Evolutionary conservation across 2,113 vertebrate species (phyloP).

Genomic region (Semicossyphus pulcher): DNA sequence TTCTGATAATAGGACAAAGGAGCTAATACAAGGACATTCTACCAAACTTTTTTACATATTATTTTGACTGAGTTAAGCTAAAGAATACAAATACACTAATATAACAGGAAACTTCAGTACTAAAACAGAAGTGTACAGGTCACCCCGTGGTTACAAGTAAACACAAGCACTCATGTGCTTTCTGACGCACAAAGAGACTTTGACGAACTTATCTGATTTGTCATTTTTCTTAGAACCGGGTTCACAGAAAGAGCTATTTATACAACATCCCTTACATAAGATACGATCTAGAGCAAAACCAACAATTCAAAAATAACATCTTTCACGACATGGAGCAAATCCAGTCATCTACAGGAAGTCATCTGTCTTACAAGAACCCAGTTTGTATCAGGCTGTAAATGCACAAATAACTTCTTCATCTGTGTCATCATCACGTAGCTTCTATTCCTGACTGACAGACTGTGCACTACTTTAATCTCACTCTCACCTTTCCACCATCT

Average conservation of each 20-base stretch:
- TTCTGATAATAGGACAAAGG: too few relatives aligned
- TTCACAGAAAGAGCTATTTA: constrained; percentile 31
- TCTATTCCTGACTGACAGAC: neutral
- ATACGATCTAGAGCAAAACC: constrained; percentile 41
- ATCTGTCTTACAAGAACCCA: neutral
- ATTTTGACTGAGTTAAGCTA: too few relatives aligned
- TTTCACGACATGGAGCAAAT: constrained; percentile 7
- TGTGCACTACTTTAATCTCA: neutral
- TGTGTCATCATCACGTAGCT: neutral
- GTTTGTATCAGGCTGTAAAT: neutral
- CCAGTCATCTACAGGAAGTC: constrained; percentile 25
- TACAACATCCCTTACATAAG: constrained; percentile 32
- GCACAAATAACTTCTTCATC: neutral
- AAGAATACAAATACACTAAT: too few relatives aligned
- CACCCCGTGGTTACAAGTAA: neutral
- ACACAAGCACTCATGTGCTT: neutral
- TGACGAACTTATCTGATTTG: constrained; percentile 21
- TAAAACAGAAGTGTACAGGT: neutral
- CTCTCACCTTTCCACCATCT: constrained; percentile 92
- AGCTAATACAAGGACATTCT: too few relatives aligned
- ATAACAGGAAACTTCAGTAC: too few relatives aligned
- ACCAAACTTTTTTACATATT: too few relatives aligned
- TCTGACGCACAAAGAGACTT: constrained; percentile 4
- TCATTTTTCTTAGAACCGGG: constrained; percentile 31
- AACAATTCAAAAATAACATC: constrained; percentile 27